Base-by-base conservation (phyloP, 1,140 invertebrate species). In the Drosophila azteca region DNA sequence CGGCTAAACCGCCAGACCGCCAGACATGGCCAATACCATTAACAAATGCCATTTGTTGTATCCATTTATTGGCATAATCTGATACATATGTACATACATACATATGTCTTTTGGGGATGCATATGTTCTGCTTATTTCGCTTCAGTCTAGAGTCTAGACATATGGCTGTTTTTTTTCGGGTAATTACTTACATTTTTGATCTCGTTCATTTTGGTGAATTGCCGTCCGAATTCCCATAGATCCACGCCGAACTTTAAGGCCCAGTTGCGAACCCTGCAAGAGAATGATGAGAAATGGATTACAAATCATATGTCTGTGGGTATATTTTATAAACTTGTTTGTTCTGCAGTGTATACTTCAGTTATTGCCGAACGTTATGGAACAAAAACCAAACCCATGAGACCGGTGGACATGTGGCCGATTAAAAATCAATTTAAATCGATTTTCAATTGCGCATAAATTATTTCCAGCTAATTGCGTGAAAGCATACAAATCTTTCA, bases 251-350 rank as follows among this genome's bases (percentile, higher is more conserved):
- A 97, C 92, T 96, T 96, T 63, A 97, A 92, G 35, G 96, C 96
- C 96, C 96, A 97, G 92, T 97, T 97, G 92, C 96, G 96, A 60
- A 97, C 96, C 94, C 97, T 97, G 94, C 65, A 96, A 96, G 84
- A 85, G 80, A 90, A 90, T 89, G 54, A 61, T 41, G 17, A 31
- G 7, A 8, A 31, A 31, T 31, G 8, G 7, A 31, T 31, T 8
- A 31, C 7, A 31, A 31, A 31, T 31, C 29, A 8, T 26, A 0
- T 26, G 5, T 57, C 5, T 26, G n/a, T 15, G 2, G 17, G 2
- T 26, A 8, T 7, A 31, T 20, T n/a, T n/a, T n/a, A n/a, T n/a
- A 46, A 57, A 11, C 41, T 15, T n/a, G 5, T n/a, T 46, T 20
- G 6, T 8, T 45, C 8, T 26, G 7, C 3, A 46, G n/a, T 15